These are phyloP conservation scores for Eugnorisma glareosa DNA, from an alignment of 2,888 invertebrate species.

Conservation along the genomic window DNA sequence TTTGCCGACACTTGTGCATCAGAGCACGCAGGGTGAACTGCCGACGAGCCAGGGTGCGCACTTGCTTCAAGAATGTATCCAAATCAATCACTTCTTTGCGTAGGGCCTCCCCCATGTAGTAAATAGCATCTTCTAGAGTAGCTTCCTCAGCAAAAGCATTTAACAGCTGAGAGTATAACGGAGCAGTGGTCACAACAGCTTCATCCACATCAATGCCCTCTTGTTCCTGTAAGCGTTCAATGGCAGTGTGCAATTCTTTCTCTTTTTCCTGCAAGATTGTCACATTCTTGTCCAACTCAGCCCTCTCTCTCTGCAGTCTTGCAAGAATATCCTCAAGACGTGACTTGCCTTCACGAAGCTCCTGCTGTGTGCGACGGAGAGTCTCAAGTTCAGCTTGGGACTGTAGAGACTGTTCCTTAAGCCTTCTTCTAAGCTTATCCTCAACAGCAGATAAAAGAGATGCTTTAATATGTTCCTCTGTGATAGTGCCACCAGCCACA, in stretches of 20 bases:
- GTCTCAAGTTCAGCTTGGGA: slow-evolving; percentile 98
- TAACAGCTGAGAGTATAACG: slow-evolving; percentile 98
- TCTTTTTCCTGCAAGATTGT: slow-evolving; percentile 96
- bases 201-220: slow-evolving; percentile 98
- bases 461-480: slow-evolving; percentile 98
- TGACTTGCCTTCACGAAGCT: slow-evolving; percentile 95
- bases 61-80: slow-evolving; percentile 99
- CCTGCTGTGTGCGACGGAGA: slow-evolving; percentile 95
- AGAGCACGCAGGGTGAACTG: slow-evolving; percentile 98
- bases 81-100: slow-evolving; percentile 98
- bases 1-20: slow-evolving; percentile 99
- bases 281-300: slow-evolving; percentile 96
- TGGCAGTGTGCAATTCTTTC: slow-evolving; percentile 95
- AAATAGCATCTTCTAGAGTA: slow-evolving; percentile 99
- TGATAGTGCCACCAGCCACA: slow-evolving; percentile 94
- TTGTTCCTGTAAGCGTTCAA: slow-evolving; percentile 94
- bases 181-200: slow-evolving; percentile 98
- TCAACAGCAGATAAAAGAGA: slow-evolving; percentile 98
- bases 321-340: slow-evolving; percentile 95
- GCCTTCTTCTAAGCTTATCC: slow-evolving; percentile 96
- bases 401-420: slow-evolving; percentile 97
- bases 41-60: slow-evolving; percentile 97
- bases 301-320: slow-evolving; percentile 94
- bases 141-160: slow-evolving; percentile 99
- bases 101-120: slow-evolving; percentile 98